Evolutionary conservation across 2,797 vertebrate genomes (phyloP), one percentile per base, ranked within the genome.

Genomic region (Numenius phaeopus): DNA sequence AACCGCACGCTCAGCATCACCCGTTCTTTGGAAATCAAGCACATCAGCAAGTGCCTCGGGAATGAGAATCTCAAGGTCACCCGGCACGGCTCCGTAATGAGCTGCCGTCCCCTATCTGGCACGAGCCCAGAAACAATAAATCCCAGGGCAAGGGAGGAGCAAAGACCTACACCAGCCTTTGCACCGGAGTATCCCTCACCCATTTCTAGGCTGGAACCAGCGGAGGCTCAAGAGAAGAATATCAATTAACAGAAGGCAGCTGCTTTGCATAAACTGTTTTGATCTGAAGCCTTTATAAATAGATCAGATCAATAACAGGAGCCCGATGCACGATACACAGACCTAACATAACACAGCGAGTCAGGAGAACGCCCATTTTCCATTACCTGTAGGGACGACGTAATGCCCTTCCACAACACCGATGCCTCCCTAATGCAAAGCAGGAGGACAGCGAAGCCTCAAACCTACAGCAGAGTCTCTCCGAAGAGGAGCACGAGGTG

Each of bases 11-110:
- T 47, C 92, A 62, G 66, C 80, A 72, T 34, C 47, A 6, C 52
- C 83, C 69, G 2, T 20, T 26, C 77, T 62, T 40, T 2, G 40
- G 73, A n/a, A 64, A 66, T 4, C 39, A 13, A 64, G 57, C 3
- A 0, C 57, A 79, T n/a, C 76, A 85, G 91, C 78, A 37, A 62
- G 59, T 0, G 7, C 62, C 78, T 42, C 14, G 0, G 72, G 69
- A 87, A 91, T 5, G 27, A 67, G 72, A 66, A 83, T 75, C 64
- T 77, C 96, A 93, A 96, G 94, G 96, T 92, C 94, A 83, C 37
- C 67, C 27, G 2, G 65, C 5, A 1, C 1, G 1, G 75, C 75
- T 77, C 81, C 4, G 10, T 57, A 81, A 92, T 1, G 65, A 94
- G 65, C 32, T 67, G 52, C 59, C 80, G 93, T 71, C 84, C 92